These are phyloP conservation scores for Columba livia DNA, from an alignment of 2,113 vertebrate genomes.

Conservation along the genomic window DNA sequence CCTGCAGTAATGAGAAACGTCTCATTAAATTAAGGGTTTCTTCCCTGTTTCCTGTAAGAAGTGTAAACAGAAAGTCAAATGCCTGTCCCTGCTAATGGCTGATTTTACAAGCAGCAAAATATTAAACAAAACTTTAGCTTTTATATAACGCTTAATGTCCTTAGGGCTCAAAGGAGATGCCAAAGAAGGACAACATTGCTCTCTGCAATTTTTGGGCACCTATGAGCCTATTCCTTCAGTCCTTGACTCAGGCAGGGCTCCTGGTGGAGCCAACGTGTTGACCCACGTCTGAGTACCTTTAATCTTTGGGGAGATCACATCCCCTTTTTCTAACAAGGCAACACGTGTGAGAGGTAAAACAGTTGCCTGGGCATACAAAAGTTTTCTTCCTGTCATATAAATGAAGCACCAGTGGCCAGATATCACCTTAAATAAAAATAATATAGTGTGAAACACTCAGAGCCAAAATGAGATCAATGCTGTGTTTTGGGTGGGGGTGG, in stretches of 20 bases:
- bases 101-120: background rate
- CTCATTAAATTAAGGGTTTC: background rate
- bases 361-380: background rate
- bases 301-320: background rate
- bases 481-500: rapidly evolving
- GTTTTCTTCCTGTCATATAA: background rate
- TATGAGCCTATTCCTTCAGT: background rate
- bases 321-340: background rate
- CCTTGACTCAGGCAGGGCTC: background rate
- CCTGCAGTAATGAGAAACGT: background rate
- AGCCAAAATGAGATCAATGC: background rate
- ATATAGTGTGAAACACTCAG: background rate
- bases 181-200: background rate
- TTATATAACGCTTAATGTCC: background rate
- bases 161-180: background rate
- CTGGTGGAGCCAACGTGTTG: background rate
- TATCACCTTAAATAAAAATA: background rate
- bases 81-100: background rate
- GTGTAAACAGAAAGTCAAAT: background rate
- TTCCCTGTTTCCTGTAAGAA: background rate
- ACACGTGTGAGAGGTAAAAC: background rate
- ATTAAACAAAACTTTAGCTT: background rate
- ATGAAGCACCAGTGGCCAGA: background rate
- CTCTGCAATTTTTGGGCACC: background rate
- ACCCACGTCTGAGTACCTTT: background rate